Conservation (phyloP, 2,888 invertebrate genomes). For the Microctonus aethiopoides region DNA sequence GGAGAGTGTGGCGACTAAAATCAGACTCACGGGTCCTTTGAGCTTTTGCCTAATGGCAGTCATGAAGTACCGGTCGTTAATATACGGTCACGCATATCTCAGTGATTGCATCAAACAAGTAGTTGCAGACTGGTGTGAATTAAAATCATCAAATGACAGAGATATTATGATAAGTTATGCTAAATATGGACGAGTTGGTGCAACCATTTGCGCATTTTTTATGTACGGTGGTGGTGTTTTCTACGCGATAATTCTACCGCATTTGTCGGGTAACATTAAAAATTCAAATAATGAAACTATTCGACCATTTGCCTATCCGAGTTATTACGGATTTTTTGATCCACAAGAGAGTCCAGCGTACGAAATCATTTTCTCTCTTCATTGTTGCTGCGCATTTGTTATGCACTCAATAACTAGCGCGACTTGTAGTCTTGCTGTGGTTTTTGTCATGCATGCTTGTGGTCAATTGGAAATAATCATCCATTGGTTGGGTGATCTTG, state of each 20-base stretch:
- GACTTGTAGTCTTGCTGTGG: conserved; percentile 43
- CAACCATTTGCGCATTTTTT: conserved; percentile 40
- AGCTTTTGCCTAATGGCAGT: conserved; percentile 52
- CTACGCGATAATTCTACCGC: conserved; percentile 41
- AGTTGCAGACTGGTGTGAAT: conserved; percentile 44
- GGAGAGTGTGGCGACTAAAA: conserved; percentile 32
- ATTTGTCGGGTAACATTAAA: background rate
- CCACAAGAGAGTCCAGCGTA: conserved; percentile 39
- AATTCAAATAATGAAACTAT: conserved; percentile 39
- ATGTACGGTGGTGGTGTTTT: conserved; percentile 46
- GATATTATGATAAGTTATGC: conserved; percentile 1
- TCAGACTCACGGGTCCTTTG: too few relatives aligned
- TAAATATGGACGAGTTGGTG: conserved; percentile 37
- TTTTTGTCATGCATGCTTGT: conserved; percentile 49
- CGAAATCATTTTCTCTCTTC: conserved; percentile 44
- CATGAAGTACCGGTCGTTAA: conserved; percentile 45
- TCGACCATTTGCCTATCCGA: conserved; percentile 28
- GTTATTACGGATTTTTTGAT: conserved; percentile 11
- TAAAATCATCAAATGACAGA: background rate
- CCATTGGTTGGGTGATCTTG: conserved; percentile 40
- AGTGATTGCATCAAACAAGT: conserved; percentile 42
- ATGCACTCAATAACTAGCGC: conserved; percentile 40
- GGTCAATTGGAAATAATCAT: conserved; percentile 48
- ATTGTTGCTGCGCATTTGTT: conserved; percentile 38
- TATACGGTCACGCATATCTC: conserved; percentile 32